Conservation (phyloP, 1,140 invertebrate genomes). For the Temnothorax curvispinosus region DNA sequence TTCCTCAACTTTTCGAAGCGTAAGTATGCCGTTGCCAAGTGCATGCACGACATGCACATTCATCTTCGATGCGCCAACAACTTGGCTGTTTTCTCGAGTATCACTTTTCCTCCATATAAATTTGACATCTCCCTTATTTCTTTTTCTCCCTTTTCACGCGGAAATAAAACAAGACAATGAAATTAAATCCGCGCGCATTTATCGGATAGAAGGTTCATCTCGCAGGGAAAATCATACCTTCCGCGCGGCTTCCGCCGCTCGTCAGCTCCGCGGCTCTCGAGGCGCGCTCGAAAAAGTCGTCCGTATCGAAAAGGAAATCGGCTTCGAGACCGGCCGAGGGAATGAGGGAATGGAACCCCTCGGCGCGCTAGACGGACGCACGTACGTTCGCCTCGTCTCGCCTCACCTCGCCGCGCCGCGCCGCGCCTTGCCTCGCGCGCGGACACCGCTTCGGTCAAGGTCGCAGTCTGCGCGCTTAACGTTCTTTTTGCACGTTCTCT, state of each 20-base stretch:
- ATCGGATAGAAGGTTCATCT: not conserved
- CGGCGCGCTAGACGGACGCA: conserved; percentile 61
- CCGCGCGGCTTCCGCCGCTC: not conserved
- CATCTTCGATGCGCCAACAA: not conserved
- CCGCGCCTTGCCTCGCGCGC: conserved; percentile 34
- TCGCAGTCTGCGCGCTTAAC: conserved; percentile 74
- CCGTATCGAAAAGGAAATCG: conserved; percentile 58
- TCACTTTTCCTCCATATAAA: no score
- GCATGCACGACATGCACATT: not conserved
- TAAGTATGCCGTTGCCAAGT: not conserved
- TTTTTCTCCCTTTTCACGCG: not conserved
- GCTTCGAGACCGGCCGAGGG: conserved; percentile 35
- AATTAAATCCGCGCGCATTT: not conserved
- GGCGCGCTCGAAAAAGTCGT: conserved; percentile 20
- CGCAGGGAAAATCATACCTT: not conserved
- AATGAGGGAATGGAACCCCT: conserved; percentile 60
- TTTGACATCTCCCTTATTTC: not conserved
- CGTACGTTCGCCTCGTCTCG: conserved; percentile 38
- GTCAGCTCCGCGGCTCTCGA: not conserved
- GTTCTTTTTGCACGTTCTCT: conserved; percentile 76
- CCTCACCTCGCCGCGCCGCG: conserved; percentile 31
- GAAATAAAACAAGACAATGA: not conserved
- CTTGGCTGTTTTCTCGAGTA: not conserved
- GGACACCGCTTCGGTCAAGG: conserved; percentile 76
- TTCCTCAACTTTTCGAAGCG: not conserved